Evolutionary conservation across 2,888 invertebrate species (phyloP).

Genomic region (Callimorpha dominula): DNA sequence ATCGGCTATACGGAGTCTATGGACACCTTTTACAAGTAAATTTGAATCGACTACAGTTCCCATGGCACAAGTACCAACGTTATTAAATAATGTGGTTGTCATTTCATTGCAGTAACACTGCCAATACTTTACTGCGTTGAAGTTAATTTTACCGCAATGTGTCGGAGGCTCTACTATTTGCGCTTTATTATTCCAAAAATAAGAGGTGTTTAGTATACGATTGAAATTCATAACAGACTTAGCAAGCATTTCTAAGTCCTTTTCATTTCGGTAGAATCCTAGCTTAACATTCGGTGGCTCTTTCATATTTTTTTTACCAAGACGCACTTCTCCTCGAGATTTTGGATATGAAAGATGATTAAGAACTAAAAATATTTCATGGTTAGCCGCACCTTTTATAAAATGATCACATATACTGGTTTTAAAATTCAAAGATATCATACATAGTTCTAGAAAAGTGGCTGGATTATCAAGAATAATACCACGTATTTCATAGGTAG

Average conservation of each 20-base stretch:
- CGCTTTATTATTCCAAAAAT: constrained; percentile 12
- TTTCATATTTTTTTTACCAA: constrained; percentile 25
- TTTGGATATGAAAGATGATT: constrained; percentile 65
- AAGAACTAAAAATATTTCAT: constrained; percentile 38
- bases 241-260: constrained; percentile 37
- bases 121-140: constrained; percentile 6
- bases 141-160: constrained; percentile 5
- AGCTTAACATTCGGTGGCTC: constrained; percentile 32
- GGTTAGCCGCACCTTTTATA: constrained; percentile 26
- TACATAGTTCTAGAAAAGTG: constrained; percentile 24
- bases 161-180: constrained; percentile 11
- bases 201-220: constrained; percentile 21
- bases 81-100: constrained; percentile 11
- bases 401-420: constrained; percentile 24
- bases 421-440: constrained; percentile 21
- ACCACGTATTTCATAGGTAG: constrained; percentile 27
- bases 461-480: constrained; percentile 20
- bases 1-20: constrained; percentile 87
- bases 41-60: constrained; percentile 37
- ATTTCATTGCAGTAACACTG: constrained; percentile 33
- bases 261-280: constrained; percentile 24
- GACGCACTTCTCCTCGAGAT: constrained; percentile 82
- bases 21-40: constrained; percentile 32
- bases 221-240: constrained; percentile 35
- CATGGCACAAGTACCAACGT: constrained; percentile 35